A percentile compares a stretch with the other conserved stretches of the same genome.
phyloP scores from a whole-genome alignment of 2,113 vertebrate species.

The Tinamus guttatus region DNA sequence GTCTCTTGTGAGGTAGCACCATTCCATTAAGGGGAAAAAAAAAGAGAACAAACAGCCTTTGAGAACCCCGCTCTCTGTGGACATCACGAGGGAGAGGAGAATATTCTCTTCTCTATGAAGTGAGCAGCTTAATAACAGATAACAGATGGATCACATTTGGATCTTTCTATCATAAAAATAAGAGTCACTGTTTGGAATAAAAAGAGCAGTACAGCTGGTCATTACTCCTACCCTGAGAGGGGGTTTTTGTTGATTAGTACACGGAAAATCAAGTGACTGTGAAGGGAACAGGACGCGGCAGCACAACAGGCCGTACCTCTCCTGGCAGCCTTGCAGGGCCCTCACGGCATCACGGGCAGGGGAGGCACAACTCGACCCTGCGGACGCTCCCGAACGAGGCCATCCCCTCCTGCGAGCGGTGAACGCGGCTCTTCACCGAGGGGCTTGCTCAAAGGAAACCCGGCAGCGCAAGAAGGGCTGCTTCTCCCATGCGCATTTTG shows the following conservation, averaged over 20 bases:
- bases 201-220: background rate
- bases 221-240: background rate
- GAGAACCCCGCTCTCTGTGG: background rate
- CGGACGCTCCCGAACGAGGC: background rate
- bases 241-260: background rate
- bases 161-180: background rate
- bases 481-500: background rate
- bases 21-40: background rate
- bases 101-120: slow-evolving; percentile 24
- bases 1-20: background rate
- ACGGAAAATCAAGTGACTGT: background rate
- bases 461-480: background rate
- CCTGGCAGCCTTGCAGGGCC: accelerated
- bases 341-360: accelerated
- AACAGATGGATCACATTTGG: slow-evolving; percentile 42
- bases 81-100: background rate
- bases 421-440: accelerated
- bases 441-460: background rate
- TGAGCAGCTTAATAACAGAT: slow-evolving; percentile 46
- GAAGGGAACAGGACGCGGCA: background rate
- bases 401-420: accelerated
- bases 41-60: background rate
- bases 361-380: background rate
- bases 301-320: accelerated
- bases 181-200: slow-evolving; percentile 15